These are phyloP conservation scores for Cassiopea xamachana DNA, from an alignment of 30 jellyfish, hydroid and myxozoan genomes.

Conservation along the genomic window DNA sequence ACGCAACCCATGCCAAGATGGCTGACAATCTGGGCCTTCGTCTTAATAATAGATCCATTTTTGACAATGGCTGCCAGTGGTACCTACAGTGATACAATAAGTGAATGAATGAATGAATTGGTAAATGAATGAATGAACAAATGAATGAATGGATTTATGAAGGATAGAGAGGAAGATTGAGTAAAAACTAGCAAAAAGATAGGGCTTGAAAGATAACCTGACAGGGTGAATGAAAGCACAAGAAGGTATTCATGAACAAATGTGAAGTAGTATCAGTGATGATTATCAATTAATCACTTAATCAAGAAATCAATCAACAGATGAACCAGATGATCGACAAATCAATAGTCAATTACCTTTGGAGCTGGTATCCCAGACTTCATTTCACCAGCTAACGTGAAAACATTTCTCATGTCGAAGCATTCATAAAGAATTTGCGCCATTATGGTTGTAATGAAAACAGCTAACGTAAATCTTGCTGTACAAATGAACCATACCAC, in stretches of 20 bases:
- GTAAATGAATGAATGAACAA: neutral
- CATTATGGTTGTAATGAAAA: slow-evolving; percentile 52
- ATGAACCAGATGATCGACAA: neutral
- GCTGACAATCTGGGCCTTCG: slow-evolving; percentile 29
- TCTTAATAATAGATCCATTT: slow-evolving; percentile 28
- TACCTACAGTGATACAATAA: slow-evolving; percentile 7
- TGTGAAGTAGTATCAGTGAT: too few species aligned
- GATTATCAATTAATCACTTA: neutral
- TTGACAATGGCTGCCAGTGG: slow-evolving; percentile 34
- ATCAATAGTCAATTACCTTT: slow-evolving; percentile 28
- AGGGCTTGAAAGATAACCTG: too few species aligned
- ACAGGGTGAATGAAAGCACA: too few species aligned
- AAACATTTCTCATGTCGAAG: slow-evolving; percentile 33
- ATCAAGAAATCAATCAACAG: slow-evolving; percentile 2
- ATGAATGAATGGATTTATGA: neutral
- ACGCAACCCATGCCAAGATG: slow-evolving; percentile 60
- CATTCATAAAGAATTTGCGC: slow-evolving; percentile 68
- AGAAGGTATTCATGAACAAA: too few species aligned
- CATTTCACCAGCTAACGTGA: slow-evolving; percentile 76
- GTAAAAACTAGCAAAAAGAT: too few species aligned
- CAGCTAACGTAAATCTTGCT: slow-evolving; percentile 69
- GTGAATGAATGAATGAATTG: neutral
- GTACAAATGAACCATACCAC: slow-evolving; percentile 70
- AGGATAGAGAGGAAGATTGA: too few species aligned
- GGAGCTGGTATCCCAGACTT: slow-evolving; percentile 75